phyloP scores from a whole-genome alignment of 2,113 vertebrate species.

The Scortum barcoo region DNA sequence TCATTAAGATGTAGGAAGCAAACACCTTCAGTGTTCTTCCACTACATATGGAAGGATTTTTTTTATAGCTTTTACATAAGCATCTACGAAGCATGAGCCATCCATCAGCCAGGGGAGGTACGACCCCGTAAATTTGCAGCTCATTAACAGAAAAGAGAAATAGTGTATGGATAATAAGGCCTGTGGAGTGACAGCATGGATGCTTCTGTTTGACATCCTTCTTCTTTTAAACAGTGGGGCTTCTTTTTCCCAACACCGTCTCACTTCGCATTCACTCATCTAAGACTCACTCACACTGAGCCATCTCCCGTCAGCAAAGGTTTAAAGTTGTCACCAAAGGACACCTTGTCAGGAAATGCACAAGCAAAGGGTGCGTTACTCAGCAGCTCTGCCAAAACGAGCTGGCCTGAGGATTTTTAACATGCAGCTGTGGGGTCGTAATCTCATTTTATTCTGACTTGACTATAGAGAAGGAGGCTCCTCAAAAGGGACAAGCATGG shows the following conservation, averaged over 20 bases:
- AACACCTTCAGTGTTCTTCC: constrained; percentile 8
- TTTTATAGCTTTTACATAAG: constrained; percentile 29
- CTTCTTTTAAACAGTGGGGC: not conserved
- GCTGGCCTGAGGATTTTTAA: constrained; percentile 30
- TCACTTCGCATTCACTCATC: not conserved
- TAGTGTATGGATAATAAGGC: constrained; percentile 11
- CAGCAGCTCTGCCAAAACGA: constrained; percentile 13
- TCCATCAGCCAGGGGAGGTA: constrained; percentile 45
- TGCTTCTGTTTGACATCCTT: constrained; percentile 5
- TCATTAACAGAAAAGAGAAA: constrained; percentile 49
- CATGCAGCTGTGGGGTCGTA: not conserved
- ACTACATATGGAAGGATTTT: not conserved
- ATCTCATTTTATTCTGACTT: constrained; percentile 54
- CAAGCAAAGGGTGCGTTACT: constrained; percentile 19
- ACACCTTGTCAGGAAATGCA: constrained; percentile 23
- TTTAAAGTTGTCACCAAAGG: constrained; percentile 31
- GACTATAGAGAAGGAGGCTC: constrained; percentile 52
- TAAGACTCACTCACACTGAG: constrained; percentile 3
- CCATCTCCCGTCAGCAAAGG: not conserved
- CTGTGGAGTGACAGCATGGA: constrained; percentile 24
- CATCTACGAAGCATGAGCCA: constrained; percentile 32
- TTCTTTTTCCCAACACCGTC: not conserved
- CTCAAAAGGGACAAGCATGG: constrained; percentile 51
- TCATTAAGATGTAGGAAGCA: constrained; percentile 27
- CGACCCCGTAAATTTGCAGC: constrained; percentile 31